Evolutionary conservation across 2,797 vertebrate genomes (phyloP), one percentile per base, ranked within the genome.

Genomic region (Tauraco hartlaubi): DNA sequence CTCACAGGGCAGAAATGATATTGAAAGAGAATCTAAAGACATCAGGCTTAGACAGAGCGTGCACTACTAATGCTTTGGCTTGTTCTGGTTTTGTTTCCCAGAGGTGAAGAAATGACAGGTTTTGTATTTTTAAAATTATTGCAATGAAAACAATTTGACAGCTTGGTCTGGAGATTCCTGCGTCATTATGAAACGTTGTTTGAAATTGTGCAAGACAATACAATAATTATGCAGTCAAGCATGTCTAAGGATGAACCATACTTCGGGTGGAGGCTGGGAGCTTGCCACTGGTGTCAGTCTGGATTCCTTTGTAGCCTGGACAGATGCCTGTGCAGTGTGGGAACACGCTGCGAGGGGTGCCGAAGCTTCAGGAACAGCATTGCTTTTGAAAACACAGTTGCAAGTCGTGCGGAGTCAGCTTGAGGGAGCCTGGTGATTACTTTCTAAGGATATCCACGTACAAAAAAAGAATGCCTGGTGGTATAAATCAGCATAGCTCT

Each of bases 341-440:
- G 68, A 76, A 67, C 15, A 2, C 0, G 10, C 33, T 61, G 66
- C 1, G 9, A 83, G 41, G 52, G 78, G 56, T 39, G 62, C 49
- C 4, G 11, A 59, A 56, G 55, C 63, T n/a, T 64, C 67, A 20
- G 52, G 18, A 87, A 37, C 1, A 41, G 74, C 74, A 7, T 15
- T 43, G 56, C 78, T 83, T 63, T 77, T 31, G 68, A 64, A 92
- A 85, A 39, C 46, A 56, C 83, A 35, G 61, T 73, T 86, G 91
- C 83, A 96, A 87, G 95, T 88, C 88, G 26, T 14, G 55, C 69
- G 85, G 71, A 95, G 76, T 94, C 90, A 95, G 93, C 93, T 88
- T 96, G 95, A 96, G 94, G 90, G 95, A 95, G 96, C 92, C 94
- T 94, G 92, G 31, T 46, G 90, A 88, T 93, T 90, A 66, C 85